Base-by-base conservation (phyloP, 1,140 invertebrate genomes). In the Drosophila truncata region DNA sequence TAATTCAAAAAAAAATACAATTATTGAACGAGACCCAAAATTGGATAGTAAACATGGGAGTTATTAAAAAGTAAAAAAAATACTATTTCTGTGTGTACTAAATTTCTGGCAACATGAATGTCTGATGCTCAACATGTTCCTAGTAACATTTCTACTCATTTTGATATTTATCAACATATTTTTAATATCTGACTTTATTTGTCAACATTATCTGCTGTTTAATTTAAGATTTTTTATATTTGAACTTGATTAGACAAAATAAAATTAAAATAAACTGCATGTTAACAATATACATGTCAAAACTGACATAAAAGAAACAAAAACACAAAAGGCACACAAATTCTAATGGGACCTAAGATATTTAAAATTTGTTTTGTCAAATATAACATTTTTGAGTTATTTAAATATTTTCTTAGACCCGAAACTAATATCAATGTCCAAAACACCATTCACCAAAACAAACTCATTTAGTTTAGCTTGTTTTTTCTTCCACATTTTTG, bases 401-500 rank as follows among this genome's bases (percentile, higher is more conserved):
- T 41, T 0, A 41, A 41, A 9, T 41, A 3, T n/a, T 41, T 3
- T 1, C 3, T 9, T 9, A 4, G 31, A 8, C 1, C 1, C 11
- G 0, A 0, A 27, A n/a, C 7, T 11, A 11, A 29, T 29, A 18
- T 50, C 4, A 31, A 8, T 14, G 18, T 18, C 4, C 18, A 8
- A 10, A 25, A 25, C 23, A n/a, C 35, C 20, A 8, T 27, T 41
- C 4, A 41, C 5, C 9, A 31, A 9, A 47, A 10, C n/a, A 29
- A 62, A 41, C 29, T 31, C 27, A 2, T 31, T 33, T 4, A 9
- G 4, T 14, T 58, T 61, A 25, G 44, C 41, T 83, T 61, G 37
- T 57, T 80, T 49, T 57, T 59, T 67, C 46, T 67, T 58, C 39
- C 79, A 84, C 62, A 67, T 71, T 18, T 69, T 76, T 76, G 61